Percentiles rank a stretch among this genome's conserved stretches.
These are phyloP conservation scores for Sinodicranocentrus sp. DNA, from an alignment of 2,888 invertebrate genomes.

Conservation along the genomic window DNA sequence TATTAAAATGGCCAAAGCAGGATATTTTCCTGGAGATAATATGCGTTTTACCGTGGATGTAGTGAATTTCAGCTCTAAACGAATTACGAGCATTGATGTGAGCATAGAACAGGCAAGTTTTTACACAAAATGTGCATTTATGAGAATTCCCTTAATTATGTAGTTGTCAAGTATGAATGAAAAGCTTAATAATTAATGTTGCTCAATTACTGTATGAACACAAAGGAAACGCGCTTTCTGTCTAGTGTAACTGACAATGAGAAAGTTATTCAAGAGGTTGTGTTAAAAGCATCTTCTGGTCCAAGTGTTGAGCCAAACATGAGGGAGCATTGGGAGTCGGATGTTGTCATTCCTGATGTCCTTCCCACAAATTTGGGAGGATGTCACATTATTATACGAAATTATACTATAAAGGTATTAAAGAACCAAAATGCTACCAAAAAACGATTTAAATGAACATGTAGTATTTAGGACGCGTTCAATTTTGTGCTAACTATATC, in stretches of 20 bases:
- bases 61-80: conserved; percentile 87
- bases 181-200: background rate
- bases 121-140: background rate
- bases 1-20: conserved; percentile 85
- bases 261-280: conserved; percentile 33
- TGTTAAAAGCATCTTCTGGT: conserved; percentile 32
- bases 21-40: conserved; percentile 87
- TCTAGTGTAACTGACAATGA: conserved; percentile 32
- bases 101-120: conserved; percentile 36
- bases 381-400: conserved; percentile 86
- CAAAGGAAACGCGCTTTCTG: conserved; percentile 45
- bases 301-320: conserved; percentile 75
- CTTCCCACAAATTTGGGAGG: conserved; percentile 88
- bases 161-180: too few species aligned
- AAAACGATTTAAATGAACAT: too few species aligned
- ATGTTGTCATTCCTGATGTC: conserved; percentile 85
- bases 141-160: background rate
- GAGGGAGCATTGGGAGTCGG: conserved; percentile 83
- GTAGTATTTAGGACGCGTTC: background rate
- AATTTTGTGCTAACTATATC: background rate
- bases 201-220: background rate
- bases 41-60: conserved; percentile 86
- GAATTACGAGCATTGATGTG: conserved; percentile 81
- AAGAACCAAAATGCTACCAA: too few species aligned
- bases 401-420: conserved; percentile 85